phyloP scores from a whole-genome alignment of 2,888 invertebrate species.

The Macaria liturata region DNA sequence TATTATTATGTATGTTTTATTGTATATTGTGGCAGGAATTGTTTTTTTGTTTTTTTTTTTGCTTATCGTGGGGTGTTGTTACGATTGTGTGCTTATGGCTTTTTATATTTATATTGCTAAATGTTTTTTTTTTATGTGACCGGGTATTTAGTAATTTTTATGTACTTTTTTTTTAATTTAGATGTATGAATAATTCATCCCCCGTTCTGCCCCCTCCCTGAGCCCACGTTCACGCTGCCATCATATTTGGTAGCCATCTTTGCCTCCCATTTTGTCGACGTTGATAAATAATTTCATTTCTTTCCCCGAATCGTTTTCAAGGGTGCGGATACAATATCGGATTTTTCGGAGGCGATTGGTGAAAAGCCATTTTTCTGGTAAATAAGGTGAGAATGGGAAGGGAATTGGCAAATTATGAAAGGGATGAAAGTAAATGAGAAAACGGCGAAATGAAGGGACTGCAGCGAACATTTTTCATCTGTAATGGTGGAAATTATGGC shows the following conservation, averaged over 20 bases:
- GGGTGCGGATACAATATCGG: conserved; percentile 31
- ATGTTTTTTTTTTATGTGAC: no score
- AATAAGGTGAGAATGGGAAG: conserved; percentile 29
- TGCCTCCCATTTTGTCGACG: conserved; percentile 57
- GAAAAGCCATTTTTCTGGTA: conserved; percentile 34
- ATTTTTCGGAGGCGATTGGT: conserved; percentile 26
- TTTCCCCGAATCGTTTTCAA: conserved; percentile 47
- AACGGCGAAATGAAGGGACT: conserved; percentile 11
- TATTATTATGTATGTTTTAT: no score
- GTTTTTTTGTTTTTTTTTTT: no score
- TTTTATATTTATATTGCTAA: no score
- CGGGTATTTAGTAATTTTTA: no score
- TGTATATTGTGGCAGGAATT: no score
- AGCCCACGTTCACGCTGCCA: conserved; percentile 27
- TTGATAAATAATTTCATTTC: conserved; percentile 74
- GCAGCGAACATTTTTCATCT: conserved; percentile 13
- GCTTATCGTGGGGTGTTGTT: no score
- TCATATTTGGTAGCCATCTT: conserved; percentile 43
- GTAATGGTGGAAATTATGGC: conserved; percentile 6
- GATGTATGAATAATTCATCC: no score
- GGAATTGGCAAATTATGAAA: conserved; percentile 29
- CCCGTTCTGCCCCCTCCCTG: neutral
- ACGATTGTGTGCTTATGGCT: no score
- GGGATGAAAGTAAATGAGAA: conserved; percentile 29
- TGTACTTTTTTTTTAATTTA: no score